A percentile compares a stretch with the other conserved stretches of the same genome.
These are phyloP conservation scores for Gandaritis pyraliata DNA, from an alignment of 2,888 invertebrate species.

Conservation along the genomic window DNA sequence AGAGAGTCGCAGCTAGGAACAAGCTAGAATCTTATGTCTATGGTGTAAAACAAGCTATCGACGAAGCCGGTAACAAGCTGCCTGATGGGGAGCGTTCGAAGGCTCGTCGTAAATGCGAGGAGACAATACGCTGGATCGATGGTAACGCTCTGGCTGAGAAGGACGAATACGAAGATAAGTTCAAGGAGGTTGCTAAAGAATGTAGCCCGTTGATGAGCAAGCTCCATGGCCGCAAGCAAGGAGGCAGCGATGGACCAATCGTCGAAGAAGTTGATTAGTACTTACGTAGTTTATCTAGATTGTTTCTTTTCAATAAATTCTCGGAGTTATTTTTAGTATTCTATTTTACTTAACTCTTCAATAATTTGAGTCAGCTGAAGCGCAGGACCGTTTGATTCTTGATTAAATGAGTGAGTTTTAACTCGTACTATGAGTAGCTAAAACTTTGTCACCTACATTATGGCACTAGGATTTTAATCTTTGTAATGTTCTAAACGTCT, in stretches of 20 bases:
- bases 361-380: no score
- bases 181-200: slow-evolving; percentile 52
- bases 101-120: slow-evolving; percentile 81
- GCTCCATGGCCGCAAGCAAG: slow-evolving; percentile 55
- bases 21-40: slow-evolving; percentile 88
- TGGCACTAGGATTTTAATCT: no score
- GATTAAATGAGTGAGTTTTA: no score
- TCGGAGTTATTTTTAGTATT: not conserved
- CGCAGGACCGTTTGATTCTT: no score
- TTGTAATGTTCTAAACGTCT: no score
- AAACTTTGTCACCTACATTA: no score
- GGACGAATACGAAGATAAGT: slow-evolving; percentile 86
- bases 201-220: slow-evolving; percentile 85
- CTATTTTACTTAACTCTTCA: no score
- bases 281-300: not conserved
- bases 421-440: no score
- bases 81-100: slow-evolving; percentile 83
- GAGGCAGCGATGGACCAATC: slow-evolving; percentile 72
- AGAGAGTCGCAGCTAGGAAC: slow-evolving; percentile 87
- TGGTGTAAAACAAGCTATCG: slow-evolving; percentile 86
- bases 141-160: slow-evolving; percentile 87
- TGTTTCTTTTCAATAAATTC: slow-evolving; percentile 32
- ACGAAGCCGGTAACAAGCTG: slow-evolving; percentile 85
- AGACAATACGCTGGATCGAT: slow-evolving; percentile 87
- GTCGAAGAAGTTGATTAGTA: slow-evolving; percentile 84